Percentiles rank a stretch among this genome's conserved stretches.
Conservation (phyloP, 2,888 invertebrate genomes). For the Drosophila mayaguana region DNA sequence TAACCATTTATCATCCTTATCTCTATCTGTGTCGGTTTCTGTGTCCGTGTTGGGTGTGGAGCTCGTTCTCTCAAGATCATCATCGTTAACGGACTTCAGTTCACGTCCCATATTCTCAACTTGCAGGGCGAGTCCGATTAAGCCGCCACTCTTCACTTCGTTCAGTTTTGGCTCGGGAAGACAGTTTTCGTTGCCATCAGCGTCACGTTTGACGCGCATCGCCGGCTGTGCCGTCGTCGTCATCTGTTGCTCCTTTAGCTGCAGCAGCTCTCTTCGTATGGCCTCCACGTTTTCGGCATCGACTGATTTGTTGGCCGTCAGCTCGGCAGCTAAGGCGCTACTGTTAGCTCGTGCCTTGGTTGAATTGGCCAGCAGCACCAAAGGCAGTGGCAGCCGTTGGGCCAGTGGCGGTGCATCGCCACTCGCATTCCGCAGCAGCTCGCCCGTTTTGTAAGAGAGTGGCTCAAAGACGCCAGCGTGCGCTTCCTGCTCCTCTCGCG, state of each 20-base stretch:
- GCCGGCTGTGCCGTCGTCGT: conserved; percentile 23
- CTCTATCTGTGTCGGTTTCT: background rate
- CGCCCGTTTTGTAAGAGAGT: conserved; percentile 82
- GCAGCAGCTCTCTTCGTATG: conserved; percentile 82
- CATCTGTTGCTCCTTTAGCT: conserved; percentile 48
- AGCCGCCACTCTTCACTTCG: conserved; percentile 29
- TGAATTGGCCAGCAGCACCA: conserved; percentile 79
- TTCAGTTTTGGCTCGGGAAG: conserved; percentile 70
- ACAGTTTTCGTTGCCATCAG: conserved; percentile 66
- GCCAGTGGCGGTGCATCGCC: conserved; percentile 39
- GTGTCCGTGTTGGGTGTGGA: background rate
- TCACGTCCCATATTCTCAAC: conserved; percentile 81
- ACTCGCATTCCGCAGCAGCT: conserved; percentile 52
- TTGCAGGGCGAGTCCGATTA: conserved; percentile 51
- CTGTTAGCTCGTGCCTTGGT: conserved; percentile 60
- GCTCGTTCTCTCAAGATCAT: conserved; percentile 27
- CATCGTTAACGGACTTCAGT: conserved; percentile 81
- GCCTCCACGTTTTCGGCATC: conserved; percentile 74
- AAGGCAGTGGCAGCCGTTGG: conserved; percentile 78
- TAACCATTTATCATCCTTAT: conserved; percentile 19
- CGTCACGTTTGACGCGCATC: conserved; percentile 68
- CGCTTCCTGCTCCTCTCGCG: conserved; percentile 66
- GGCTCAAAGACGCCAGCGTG: conserved; percentile 80
- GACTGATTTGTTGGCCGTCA: conserved; percentile 26
- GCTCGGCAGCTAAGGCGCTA: conserved; percentile 26